phyloP scores from a whole-genome alignment of 2,113 vertebrate genomes.

The Triplophysa dalaica region DNA sequence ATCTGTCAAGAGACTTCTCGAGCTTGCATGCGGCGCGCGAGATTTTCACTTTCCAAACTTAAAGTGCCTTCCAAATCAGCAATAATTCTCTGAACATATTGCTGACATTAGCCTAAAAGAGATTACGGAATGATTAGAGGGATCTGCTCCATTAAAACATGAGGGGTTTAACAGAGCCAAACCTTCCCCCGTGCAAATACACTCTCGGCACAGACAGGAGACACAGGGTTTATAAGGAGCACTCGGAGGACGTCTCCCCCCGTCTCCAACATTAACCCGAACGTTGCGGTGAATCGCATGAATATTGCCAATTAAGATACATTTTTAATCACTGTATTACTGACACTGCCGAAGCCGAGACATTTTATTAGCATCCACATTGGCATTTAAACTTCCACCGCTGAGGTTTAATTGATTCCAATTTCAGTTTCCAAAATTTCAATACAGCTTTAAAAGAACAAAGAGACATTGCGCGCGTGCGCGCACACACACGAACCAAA shows the following conservation, averaged over 20 bases:
- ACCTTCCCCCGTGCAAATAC: slow-evolving; percentile 36
- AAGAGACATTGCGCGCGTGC: slow-evolving; percentile 32
- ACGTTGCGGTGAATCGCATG: slow-evolving; percentile 14
- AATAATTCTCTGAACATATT: slow-evolving; percentile 53
- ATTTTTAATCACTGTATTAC: slow-evolving; percentile 44
- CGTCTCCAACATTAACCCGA: slow-evolving; percentile 27
- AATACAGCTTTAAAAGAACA: slow-evolving; percentile 58
- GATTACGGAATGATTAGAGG: slow-evolving; percentile 50
- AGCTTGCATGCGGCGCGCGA: slow-evolving; percentile 36
- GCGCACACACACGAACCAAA: slow-evolving; percentile 42
- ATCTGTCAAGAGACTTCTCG: slow-evolving; percentile 53
- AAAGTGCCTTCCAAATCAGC: slow-evolving; percentile 41
- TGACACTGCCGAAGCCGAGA: slow-evolving; percentile 33
- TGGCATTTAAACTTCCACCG: slow-evolving; percentile 26
- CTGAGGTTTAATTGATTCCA: slow-evolving; percentile 58
- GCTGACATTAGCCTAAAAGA: slow-evolving; percentile 51
- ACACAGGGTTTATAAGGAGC: slow-evolving; percentile 15
- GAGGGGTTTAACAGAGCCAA: slow-evolving; percentile 37
- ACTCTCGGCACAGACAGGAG: slow-evolving; percentile 37
- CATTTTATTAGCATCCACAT: slow-evolving; percentile 34
- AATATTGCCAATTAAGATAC: slow-evolving; percentile 38
- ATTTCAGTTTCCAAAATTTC: slow-evolving; percentile 63
- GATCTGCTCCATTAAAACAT: slow-evolving; percentile 49
- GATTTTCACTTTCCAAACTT: slow-evolving; percentile 37
- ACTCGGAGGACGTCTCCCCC: slow-evolving; percentile 15